Base-by-base conservation (phyloP, 2,797 vertebrate genomes). In the Pteronotus mesoamericanus region DNA sequence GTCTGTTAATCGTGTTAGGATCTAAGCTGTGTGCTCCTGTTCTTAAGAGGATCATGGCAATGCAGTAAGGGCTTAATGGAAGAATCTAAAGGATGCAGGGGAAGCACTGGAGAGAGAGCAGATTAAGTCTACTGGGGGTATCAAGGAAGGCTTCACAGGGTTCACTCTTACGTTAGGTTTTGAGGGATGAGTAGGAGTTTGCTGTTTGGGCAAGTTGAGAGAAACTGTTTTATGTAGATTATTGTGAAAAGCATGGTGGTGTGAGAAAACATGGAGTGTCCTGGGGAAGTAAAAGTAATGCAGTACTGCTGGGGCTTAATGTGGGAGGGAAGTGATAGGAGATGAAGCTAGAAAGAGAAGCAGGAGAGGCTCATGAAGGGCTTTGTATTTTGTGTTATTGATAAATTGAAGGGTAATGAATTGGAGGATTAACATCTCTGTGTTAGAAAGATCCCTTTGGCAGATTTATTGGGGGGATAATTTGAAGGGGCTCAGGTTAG, bases 111-210 rank as follows among this genome's bases (percentile, higher is more conserved):
- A 71, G 71, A 79, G 78, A 44, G 69, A 74, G 3, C 42, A 68
- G n/a, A n/a, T 78, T 78, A 34, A 7, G 37, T 66, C 59, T 66
- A 14, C 12, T 24, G 19, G 22, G 18, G 48, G 9, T 78, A 12
- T 19, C 32, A 79, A 74, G 21, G 42, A 77, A 96, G 42, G 26
- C 10, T 89, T 92, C 24, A 16, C 12, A 72, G 44, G 14, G 15
- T 29, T 37, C 48, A 66, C 24, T 48, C 11, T 22, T 55, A 12
- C 34, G 39, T 72, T 74, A 64, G 46, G 77, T 91, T 94, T 91
- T 80, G 74, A 96, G 68, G 39, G 51, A 29, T 75, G 71, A 64
- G 9, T 24, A 91, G 78, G 77, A 96, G 51, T 89, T 95, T 69
- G 64, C 39, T 32, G 7, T 77, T 34, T 39, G 57, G 19, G 34